A percentile compares a stretch with the other conserved stretches of the same genome.
Conservation (phyloP, 2,113 vertebrate species). For the Numida meleagris region DNA sequence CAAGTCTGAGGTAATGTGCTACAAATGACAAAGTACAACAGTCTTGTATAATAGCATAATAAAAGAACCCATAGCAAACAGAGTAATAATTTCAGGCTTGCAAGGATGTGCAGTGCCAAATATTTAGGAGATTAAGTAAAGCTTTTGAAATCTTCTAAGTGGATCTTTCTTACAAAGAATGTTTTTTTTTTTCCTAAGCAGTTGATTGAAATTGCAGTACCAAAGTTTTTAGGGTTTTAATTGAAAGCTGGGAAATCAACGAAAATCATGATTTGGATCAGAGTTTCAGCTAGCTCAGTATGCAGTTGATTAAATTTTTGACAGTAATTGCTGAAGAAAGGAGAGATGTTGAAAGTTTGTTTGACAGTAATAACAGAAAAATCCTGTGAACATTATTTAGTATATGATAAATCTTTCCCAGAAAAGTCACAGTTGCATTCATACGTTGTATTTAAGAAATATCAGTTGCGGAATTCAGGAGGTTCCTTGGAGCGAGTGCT, state of each 20-base stretch:
- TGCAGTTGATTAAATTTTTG: not conserved
- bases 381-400: not conserved
- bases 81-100: slow-evolving; percentile 37
- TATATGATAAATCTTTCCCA: not conserved
- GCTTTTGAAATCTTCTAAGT: not conserved
- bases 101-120: slow-evolving; percentile 23
- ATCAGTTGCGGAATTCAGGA: not conserved
- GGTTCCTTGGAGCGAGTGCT: not conserved
- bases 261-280: not conserved
- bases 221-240: not conserved
- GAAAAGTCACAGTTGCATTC: not conserved
- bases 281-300: not conserved
- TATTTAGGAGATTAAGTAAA: slow-evolving; percentile 32
- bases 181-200: not conserved
- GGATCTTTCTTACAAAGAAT: not conserved
- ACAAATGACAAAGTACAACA: slow-evolving; percentile 41
- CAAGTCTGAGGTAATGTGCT: slow-evolving; percentile 54
- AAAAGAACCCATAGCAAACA: slow-evolving; percentile 35
- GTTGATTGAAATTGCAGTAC: not conserved
- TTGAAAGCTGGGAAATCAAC: not conserved
- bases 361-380: not conserved
- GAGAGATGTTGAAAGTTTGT: not conserved
- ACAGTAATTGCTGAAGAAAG: not conserved
- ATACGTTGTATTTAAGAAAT: not conserved
- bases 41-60: not conserved